These are phyloP conservation scores for Eupelmus urozonus DNA, from an alignment of 2,888 invertebrate genomes.

Conservation along the genomic window DNA sequence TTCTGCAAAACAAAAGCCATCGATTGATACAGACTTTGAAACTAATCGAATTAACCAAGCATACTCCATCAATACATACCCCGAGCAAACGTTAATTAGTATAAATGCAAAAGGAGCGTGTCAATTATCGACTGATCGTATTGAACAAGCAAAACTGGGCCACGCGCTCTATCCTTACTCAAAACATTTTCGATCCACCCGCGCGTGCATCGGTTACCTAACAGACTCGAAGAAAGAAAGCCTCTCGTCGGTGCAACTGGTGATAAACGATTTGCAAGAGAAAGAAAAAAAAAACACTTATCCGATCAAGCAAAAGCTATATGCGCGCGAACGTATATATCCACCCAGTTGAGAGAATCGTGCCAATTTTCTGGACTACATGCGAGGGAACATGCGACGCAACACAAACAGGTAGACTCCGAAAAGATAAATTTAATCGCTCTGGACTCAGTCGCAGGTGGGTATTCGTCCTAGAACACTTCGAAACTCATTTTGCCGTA, in stretches of 20 bases:
- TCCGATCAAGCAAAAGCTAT: slow-evolving; percentile 1
- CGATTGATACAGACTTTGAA: not conserved
- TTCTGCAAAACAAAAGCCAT: too few species aligned
- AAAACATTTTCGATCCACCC: not conserved
- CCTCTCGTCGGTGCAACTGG: not conserved
- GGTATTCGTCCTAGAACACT: too few species aligned
- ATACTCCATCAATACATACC: slow-evolving; percentile 7
- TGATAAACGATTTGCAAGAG: not conserved
- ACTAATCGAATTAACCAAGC: not conserved
- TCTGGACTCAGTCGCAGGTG: too few species aligned
- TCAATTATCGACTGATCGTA: slow-evolving; percentile 30
- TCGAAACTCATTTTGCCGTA: too few species aligned
- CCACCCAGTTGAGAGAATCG: slow-evolving; percentile 10
- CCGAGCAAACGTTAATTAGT: slow-evolving; percentile 20
- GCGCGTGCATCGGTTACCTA: not conserved
- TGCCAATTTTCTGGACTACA: slow-evolving; percentile 28
- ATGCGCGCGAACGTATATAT: not conserved
- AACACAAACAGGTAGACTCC: too few species aligned
- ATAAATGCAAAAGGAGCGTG: slow-evolving; percentile 23
- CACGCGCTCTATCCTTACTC: slow-evolving; percentile 27
- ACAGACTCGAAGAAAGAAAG: not conserved
- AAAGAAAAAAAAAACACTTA: not conserved
- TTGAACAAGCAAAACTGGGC: slow-evolving; percentile 35
- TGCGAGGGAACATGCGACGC: slow-evolving; percentile 14
- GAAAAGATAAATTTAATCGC: too few species aligned